Conservation (phyloP, 30 jellyfish, hydroid and myxozoan species). For the Hydra vulgaris region DNA sequence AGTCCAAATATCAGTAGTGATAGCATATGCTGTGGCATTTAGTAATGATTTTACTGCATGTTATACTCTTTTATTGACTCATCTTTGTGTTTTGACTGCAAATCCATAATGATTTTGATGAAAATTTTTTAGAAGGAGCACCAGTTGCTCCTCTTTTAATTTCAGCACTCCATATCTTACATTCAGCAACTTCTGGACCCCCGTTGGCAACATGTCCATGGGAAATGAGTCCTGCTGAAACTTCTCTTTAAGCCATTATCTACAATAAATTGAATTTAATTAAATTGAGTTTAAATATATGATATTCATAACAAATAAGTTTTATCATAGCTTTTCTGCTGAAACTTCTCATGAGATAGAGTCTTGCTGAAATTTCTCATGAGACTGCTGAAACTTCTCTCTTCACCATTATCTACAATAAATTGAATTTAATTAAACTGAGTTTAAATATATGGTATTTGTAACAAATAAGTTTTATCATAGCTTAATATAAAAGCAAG, state of each 20-base stretch:
- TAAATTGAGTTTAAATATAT: neutral
- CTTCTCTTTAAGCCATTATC: neutral
- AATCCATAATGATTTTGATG: neutral
- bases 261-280: neutral
- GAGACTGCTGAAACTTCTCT: neutral
- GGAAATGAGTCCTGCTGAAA: neutral
- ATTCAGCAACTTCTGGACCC: neutral
- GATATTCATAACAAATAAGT: neutral
- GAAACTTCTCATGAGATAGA: too few relatives aligned
- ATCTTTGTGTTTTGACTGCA: neutral
- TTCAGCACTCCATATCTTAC: neutral
- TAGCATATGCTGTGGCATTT: too few relatives aligned
- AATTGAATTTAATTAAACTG: neutral
- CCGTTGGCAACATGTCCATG: neutral
- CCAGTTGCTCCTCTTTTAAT: neutral
- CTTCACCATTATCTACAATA: neutral
- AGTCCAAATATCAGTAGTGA: too few relatives aligned
- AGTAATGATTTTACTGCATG: too few relatives aligned
- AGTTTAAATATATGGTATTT: neutral
- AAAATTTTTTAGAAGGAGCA: neutral
- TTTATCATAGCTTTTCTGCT: neutral
- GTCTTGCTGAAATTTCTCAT: too few relatives aligned
- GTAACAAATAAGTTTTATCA: neutral
- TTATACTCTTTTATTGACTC: neutral
- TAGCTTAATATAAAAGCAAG: neutral